Evolutionary conservation across 2,113 vertebrate genomes (phyloP).

Genomic region (Xiphorhynchus elegans): DNA sequence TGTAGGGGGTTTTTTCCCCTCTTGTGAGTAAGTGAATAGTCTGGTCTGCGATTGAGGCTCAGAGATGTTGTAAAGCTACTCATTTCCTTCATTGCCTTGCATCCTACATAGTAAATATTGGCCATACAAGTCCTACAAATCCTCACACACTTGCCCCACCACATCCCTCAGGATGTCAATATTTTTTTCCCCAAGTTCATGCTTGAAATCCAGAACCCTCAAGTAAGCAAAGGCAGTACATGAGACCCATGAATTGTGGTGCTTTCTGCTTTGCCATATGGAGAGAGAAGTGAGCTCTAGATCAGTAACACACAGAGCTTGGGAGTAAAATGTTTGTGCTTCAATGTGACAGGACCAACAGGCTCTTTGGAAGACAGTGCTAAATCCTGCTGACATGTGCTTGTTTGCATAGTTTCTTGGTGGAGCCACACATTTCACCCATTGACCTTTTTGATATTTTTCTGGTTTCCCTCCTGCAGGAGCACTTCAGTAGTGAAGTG

Average conservation of each 20-base stretch:
- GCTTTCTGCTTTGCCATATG: not conserved
- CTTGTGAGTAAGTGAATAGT: not conserved
- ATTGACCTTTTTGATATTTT: slow-evolving; percentile 59
- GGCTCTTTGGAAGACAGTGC: not conserved
- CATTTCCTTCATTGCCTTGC: not conserved
- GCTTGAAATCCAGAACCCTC: not conserved
- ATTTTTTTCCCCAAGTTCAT: not conserved
- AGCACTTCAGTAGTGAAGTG: slow-evolving; percentile 59
- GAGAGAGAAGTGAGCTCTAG: not conserved
- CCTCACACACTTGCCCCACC: not conserved
- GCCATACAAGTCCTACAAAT: not conserved
- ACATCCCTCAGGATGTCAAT: not conserved
- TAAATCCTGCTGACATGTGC: not conserved
- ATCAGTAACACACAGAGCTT: not conserved
- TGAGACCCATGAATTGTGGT: not conserved
- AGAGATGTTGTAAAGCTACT: not conserved
- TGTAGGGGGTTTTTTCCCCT: not conserved
- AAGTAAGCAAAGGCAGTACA: not conserved
- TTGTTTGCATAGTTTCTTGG: slow-evolving; percentile 20
- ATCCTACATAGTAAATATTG: not conserved
- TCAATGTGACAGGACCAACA: not conserved
- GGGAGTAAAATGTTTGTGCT: not conserved
- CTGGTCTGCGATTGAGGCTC: not conserved
- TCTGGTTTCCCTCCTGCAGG: slow-evolving; percentile 49
- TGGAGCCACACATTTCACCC: slow-evolving; percentile 37